A percentile compares a stretch with the other conserved stretches of the same genome.
Conservation (phyloP, 2,113 vertebrate species). For the Empidonax alnorum region DNA sequence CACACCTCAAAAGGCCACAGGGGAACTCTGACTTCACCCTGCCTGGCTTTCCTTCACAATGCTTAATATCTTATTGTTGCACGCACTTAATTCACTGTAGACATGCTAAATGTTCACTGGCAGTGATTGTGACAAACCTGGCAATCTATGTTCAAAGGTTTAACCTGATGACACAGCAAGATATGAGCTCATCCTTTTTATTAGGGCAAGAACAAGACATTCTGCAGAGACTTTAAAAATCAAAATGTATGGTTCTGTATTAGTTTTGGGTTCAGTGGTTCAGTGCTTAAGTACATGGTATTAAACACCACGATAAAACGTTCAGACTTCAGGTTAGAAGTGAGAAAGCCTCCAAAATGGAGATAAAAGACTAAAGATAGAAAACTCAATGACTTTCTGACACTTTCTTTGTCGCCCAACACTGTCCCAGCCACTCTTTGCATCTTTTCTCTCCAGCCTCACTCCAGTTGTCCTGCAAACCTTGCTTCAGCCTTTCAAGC, state of each 20-base stretch:
- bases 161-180: background rate
- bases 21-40: background rate
- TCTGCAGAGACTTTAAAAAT: background rate
- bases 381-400: background rate
- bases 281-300: background rate
- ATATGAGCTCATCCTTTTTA: conserved; percentile 6
- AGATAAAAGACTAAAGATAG: background rate
- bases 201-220: background rate
- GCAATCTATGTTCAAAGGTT: background rate
- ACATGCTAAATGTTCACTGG: background rate
- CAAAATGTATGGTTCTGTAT: background rate
- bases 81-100: background rate
- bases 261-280: background rate
- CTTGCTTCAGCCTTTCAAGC: background rate
- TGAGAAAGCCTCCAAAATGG: background rate
- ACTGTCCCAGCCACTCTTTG: background rate
- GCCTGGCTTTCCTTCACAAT: background rate
- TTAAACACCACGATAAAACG: background rate
- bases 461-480: background rate
- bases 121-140: background rate
- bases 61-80: background rate
- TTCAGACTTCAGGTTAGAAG: background rate
- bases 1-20: background rate
- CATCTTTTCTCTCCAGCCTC: background rate
- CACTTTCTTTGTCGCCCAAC: background rate